Conservation (phyloP, 2,797 vertebrate genomes). For the Staurois parvus region DNA sequence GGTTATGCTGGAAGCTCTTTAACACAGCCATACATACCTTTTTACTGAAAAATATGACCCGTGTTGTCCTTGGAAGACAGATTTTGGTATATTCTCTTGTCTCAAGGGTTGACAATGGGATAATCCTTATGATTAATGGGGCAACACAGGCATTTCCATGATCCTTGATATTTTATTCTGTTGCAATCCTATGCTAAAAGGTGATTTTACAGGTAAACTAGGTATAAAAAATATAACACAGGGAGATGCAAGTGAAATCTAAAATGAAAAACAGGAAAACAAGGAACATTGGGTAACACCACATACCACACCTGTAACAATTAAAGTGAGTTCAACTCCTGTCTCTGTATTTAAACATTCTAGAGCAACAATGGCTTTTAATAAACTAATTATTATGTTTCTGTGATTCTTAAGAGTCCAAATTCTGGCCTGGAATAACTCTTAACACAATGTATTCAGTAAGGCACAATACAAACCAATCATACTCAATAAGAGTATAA, state of each 20-base stretch:
- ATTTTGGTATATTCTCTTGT: too few species aligned
- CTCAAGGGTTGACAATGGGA: too few species aligned
- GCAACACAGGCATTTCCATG: neutral
- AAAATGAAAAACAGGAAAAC: neutral
- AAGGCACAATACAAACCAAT: too few species aligned
- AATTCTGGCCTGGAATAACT: neutral
- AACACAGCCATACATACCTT: too few species aligned
- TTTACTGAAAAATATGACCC: too few species aligned
- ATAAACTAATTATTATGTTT: slow-evolving; percentile 34
- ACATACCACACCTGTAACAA: neutral
- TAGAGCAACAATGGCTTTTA: slow-evolving; percentile 31
- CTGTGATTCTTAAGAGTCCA: neutral
- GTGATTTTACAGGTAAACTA: too few species aligned
- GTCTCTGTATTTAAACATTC: slow-evolving; percentile 13
- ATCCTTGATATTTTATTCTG: neutral
- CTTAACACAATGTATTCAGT: too few species aligned
- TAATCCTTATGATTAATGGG: neutral
- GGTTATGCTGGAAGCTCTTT: too few species aligned
- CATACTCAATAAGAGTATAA: too few species aligned
- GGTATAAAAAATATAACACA: too few species aligned
- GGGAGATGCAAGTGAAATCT: neutral
- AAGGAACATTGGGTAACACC: neutral
- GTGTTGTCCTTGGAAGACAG: too few species aligned
- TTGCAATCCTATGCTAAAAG: too few species aligned
- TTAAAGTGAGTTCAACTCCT: neutral